Base-by-base conservation (phyloP, 1,140 invertebrate genomes). In the Palaemon carinicauda region DNA sequence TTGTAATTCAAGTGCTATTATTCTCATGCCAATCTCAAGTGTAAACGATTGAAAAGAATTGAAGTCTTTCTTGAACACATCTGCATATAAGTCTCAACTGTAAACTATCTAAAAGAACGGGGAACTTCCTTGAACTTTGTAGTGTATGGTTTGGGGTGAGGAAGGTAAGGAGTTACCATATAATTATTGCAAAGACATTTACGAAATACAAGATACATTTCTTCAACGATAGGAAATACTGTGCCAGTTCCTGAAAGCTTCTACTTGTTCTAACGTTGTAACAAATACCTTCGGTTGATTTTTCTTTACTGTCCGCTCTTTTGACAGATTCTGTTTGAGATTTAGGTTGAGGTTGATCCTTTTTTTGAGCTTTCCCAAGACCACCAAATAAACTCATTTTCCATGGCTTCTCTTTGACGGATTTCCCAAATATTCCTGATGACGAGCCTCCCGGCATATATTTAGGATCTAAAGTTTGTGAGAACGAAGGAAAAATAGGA, bases 361-460 rank as follows among this genome's bases (percentile, higher is more conserved):
- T 75, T 29, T 73, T 54, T n/a, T 27, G 31, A 33, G 17, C 52
- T 24, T 53, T 81, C 1, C 27, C 56, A 53, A 14, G 21, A 27
- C 71, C 73, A 17, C 85, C 79, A 65, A 87, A 82, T 0, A 87
- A 29, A 24, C 19, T 75, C 17, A 75, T 29, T 50, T 81, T 81
- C 85, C 85, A 87, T 31, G 80, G 54, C 52, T 82, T 87, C 19
- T 81, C 78, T 75, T 82, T 81, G n/a, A n/a, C n/a, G 29, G 52
- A 31, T 51, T 51, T 75, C 21, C 31, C 41, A 77, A 87, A 75
- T 10, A 87, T 7, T 1, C 85, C 73, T n/a, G 50, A 7, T 0
- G 75, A 82, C 17, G 80, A 52, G 33, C 19, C 60, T 21, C 71
- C 79, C 17, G 54, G 52, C 31, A 87, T 77, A 24, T 65, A 82